Evolutionary conservation across 2,797 vertebrate genomes (phyloP), one percentile per base, ranked within the genome.

Genomic region (Acestrorhynchus altus): DNA sequence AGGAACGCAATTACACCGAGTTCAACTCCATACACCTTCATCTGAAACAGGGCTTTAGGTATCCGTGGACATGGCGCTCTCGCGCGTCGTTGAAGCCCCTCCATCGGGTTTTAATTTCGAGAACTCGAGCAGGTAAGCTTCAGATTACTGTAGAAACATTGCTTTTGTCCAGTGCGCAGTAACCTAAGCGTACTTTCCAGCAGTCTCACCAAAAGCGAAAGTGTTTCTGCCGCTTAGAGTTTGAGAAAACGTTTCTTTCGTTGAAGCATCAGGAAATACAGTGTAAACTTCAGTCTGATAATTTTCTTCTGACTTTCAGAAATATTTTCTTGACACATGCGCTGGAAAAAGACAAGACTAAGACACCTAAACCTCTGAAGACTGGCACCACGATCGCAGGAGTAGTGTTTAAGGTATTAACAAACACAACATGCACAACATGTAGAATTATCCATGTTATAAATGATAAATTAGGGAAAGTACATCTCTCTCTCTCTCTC

Each of bases 331-430:
- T 94, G 24, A 4, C 88, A 28, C 88, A 83, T 74, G 64, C 83
- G 5, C 74, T 88, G 65, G 80, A 75, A 9, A 83, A 81, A 24
- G 79, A 66, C 70, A 49, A 86, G 0, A 0, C 24, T 39, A 83
- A 84, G 63, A 24, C 86, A 2, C 90, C 91, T 0, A 91, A 81
- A 85, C 86, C 91, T 5, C 0, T 90, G 80, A 94, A 94, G 84
- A 94, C 93, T 1, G 92, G 93, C 0, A 94, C 93, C 73, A 94
- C 93, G 0, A 94, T 94, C 57, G 92, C 92, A 52, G 93, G 92
- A 44, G 13, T 93, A 9, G 87, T 93, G 66, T 94, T 86, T 79
- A 93, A 92, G 90, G 92, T 83, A 80, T 46, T 15, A 24, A 88
- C 78, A 20, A 46, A 20, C 39, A 4, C 52, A 59, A 40, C 13